Evolutionary conservation across 2,797 vertebrate species (phyloP), one percentile per base, ranked within the genome.

Genomic region (Tenualosa ilisha): DNA sequence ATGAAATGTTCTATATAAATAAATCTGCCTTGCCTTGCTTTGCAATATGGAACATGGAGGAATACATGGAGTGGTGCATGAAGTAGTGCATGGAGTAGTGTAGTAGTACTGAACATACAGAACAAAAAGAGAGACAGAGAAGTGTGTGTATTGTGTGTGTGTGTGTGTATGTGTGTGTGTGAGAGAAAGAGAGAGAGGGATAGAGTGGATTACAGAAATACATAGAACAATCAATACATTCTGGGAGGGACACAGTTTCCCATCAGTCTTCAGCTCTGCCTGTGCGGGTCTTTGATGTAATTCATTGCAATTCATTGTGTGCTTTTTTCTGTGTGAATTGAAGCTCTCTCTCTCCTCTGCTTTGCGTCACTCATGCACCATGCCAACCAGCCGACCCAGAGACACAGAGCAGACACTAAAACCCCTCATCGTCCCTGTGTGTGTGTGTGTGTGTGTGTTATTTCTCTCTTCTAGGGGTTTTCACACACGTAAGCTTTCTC

Each of bases 241-340:
- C 17, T 63, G 61, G 61, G 61, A 65, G 26, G 24, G n/a, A 24
- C 61, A 65, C 61, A 24, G 26, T 65, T 9, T 65, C 26, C n/a
- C 61, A 65, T 65, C 61, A 65, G 61, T 24, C 61, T 11, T 59
- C n/a, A 2, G 8, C 24, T 26, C n/a, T 6, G 1, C n/a, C 7
- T 24, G n/a, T 9, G 61, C n/a, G 7, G 8, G 6, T 26, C 61
- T 65, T 65, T 65, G 61, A 65, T 65, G 61, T 65, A 65, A 65
- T 65, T 65, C 61, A 65, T 65, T 65, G 61, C 26, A 65, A 65
- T 24, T 65, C 61, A 24, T 65, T 65, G 61, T 26, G n/a, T 24
- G n/a, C 59, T 24, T 26, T 22, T 63, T 11, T 61, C 3, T 24
- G 61, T 26, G n/a, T 65, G 61, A 65, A 65, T 26, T 11, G 61